phyloP scores from a whole-genome alignment of 2,888 invertebrate genomes.

The Aelia acuminata region DNA sequence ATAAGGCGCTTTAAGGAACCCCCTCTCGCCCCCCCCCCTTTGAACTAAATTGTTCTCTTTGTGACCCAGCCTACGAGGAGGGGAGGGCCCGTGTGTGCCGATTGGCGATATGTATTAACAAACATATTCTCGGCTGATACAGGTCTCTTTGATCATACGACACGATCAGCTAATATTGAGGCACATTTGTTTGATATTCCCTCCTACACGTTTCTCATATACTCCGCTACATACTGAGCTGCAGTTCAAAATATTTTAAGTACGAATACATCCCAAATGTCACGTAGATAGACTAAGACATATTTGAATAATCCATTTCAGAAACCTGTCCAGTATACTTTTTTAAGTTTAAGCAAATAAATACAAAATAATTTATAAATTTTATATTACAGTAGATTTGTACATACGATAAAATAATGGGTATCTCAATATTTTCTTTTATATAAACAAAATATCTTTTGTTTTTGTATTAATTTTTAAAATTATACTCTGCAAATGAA shows the following conservation, averaged over 20 bases:
- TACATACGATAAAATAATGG: too few relatives aligned
- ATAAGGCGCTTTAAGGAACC: background rate
- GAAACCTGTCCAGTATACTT: too few relatives aligned
- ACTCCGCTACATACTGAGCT: background rate
- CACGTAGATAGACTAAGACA: too few relatives aligned
- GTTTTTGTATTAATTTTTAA: too few relatives aligned
- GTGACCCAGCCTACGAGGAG: background rate
- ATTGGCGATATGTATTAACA: background rate
- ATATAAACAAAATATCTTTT: too few relatives aligned
- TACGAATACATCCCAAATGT: background rate
- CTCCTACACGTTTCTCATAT: background rate
- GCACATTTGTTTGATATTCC: constrained; percentile 1
- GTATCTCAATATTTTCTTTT: too few relatives aligned
- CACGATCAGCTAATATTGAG: constrained; percentile 22
- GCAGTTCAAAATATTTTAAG: background rate
- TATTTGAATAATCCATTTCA: too few relatives aligned
- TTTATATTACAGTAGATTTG: too few relatives aligned
- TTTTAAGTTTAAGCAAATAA: too few relatives aligned
- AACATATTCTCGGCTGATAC: constrained; percentile 17
- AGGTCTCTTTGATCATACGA: constrained; percentile 6
- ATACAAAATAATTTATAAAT: too few relatives aligned
- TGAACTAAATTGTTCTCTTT: background rate
- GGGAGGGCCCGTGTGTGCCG: background rate
- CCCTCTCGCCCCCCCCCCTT: background rate
- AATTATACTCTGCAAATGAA: too few relatives aligned